Evolutionary conservation across 2,797 vertebrate genomes (phyloP).

Genomic region (Picus viridis): DNA sequence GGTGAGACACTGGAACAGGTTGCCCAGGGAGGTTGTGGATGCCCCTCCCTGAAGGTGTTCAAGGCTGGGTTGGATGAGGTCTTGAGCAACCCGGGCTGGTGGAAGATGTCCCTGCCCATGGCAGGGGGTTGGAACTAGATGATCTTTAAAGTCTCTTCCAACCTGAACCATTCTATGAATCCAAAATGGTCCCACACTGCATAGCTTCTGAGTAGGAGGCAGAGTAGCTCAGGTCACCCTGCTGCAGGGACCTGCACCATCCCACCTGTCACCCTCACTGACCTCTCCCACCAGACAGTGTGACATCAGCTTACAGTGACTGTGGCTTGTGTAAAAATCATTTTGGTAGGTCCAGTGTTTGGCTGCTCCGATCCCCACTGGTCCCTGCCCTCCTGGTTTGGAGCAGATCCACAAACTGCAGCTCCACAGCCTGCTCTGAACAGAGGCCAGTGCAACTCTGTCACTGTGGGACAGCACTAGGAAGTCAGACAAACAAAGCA

Average conservation of each 20-base stretch:
- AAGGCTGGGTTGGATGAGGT: too few species aligned
- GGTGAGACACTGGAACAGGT: too few species aligned
- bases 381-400: not conserved
- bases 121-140: too few species aligned
- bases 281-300: not conserved
- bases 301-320: not conserved
- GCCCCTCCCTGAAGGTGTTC: too few species aligned
- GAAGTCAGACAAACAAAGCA: not conserved
- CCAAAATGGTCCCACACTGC: rapidly evolving
- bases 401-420: not conserved
- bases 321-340: not conserved
- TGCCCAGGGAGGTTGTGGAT: too few species aligned
- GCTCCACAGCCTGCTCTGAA: not conserved
- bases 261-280: rapidly evolving
- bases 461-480: not conserved
- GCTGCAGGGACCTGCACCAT: rapidly evolving
- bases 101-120: too few species aligned
- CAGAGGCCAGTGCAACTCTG: not conserved
- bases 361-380: rapidly evolving
- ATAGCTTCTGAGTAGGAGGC: rapidly evolving
- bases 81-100: too few species aligned
- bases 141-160: too few species aligned
- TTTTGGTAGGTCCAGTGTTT: not conserved
- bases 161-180: too few species aligned
- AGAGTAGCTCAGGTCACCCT: not conserved